Conservation (phyloP, 2,113 vertebrate species). For the Sialia sialis region DNA sequence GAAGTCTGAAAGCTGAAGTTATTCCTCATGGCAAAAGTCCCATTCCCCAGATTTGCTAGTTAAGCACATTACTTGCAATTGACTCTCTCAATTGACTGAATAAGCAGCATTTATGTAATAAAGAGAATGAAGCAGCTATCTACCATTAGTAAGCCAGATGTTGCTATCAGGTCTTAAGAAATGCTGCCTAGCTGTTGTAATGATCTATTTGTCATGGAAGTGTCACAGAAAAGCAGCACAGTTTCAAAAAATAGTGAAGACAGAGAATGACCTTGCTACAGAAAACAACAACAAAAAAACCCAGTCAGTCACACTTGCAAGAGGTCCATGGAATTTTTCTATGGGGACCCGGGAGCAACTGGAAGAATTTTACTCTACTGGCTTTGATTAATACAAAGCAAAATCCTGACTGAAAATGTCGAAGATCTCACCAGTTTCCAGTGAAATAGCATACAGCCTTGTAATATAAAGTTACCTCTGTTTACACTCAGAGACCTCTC, state of each 20-base stretch:
- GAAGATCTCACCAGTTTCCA: not conserved
- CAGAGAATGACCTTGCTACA: not conserved
- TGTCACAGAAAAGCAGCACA: not conserved
- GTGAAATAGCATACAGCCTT: not conserved
- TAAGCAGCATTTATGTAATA: not conserved
- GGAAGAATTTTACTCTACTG: not conserved
- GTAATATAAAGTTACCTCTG: not conserved
- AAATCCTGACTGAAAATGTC: not conserved
- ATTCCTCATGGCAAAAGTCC: slow-evolving; percentile 44
- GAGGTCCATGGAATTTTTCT: not conserved
- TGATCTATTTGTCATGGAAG: not conserved
- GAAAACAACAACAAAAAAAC: not conserved
- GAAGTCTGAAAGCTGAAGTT: slow-evolving; percentile 45
- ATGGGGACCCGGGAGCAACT: not conserved
- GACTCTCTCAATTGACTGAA: not conserved
- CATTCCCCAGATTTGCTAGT: slow-evolving; percentile 26
- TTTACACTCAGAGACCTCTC: not conserved
- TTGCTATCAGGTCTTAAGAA: not conserved
- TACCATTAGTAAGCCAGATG: not conserved
- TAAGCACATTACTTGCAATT: slow-evolving; percentile 3
- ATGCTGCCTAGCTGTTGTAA: not conserved
- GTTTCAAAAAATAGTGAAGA: not conserved
- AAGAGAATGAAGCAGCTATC: not conserved
- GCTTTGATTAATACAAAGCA: not conserved
- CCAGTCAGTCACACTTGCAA: not conserved